These are phyloP conservation scores for Macrocentrus cingulum DNA, from an alignment of 1,140 invertebrate genomes.

Conservation along the genomic window DNA sequence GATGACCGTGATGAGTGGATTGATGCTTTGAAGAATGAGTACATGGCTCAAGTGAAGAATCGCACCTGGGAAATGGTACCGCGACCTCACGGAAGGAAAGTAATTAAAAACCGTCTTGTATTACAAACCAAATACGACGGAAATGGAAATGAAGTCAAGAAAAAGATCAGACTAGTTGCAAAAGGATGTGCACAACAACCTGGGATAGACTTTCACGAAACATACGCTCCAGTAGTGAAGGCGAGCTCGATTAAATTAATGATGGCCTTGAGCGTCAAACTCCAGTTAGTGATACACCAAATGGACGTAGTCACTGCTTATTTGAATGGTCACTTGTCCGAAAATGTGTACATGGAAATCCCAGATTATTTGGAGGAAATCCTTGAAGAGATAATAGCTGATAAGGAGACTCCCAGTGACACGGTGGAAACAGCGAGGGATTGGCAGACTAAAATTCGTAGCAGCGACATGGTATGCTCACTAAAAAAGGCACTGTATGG, in stretches of 20 bases:
- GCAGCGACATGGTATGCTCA: background rate
- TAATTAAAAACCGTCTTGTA: conserved; percentile 34
- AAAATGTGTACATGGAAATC: conserved; percentile 9
- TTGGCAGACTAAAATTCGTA: background rate
- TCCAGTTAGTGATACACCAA: background rate
- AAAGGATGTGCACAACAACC: conserved; percentile 28
- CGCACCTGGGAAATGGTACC: conserved; percentile 30
- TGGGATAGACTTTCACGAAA: conserved; percentile 12
- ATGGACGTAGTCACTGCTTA: conserved; percentile 5
- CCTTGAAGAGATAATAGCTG: background rate
- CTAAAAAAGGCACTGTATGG: background rate
- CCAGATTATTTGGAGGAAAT: background rate
- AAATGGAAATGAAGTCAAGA: background rate
- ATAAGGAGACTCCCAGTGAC: background rate
- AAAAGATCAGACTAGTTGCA: conserved; percentile 39
- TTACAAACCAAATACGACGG: conserved; percentile 32
- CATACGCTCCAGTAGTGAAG: conserved; percentile 4
- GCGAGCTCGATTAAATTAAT: conserved; percentile 7
- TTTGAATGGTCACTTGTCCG: conserved; percentile 21
- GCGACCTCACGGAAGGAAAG: conserved; percentile 25
- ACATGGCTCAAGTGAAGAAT: conserved; percentile 26
- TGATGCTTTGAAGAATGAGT: conserved; percentile 27
- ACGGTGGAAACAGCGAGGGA: background rate
- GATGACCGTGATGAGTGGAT: too few species aligned
- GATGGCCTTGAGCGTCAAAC: background rate